phyloP scores from a whole-genome alignment of 2,113 vertebrate species.

The Saguinus imperator region DNA sequence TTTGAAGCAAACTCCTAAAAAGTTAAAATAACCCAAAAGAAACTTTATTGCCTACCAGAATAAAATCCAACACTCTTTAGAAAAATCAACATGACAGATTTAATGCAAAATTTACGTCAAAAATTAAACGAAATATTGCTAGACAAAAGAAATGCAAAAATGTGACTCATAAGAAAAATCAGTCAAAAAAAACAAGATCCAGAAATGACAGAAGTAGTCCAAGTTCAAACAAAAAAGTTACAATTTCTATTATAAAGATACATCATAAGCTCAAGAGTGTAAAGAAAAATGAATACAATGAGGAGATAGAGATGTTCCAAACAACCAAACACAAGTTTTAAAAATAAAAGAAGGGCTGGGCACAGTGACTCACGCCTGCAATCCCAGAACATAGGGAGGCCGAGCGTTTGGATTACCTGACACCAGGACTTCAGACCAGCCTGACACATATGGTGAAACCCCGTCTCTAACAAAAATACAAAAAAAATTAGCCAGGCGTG shows the following conservation, averaged over 20 bases:
- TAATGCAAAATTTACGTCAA: background rate
- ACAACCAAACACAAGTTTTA: background rate
- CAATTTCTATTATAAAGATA: background rate
- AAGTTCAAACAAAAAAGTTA: background rate
- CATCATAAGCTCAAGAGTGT: background rate
- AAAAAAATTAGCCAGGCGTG: too few relatives aligned
- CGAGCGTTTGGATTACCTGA: too few relatives aligned
- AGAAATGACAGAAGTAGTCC: background rate
- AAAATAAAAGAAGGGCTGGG: background rate
- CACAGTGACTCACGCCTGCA: too few relatives aligned
- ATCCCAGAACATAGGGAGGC: too few relatives aligned
- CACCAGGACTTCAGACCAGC: too few relatives aligned
- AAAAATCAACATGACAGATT: background rate
- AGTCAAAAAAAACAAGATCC: background rate
- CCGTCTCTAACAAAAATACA: too few relatives aligned
- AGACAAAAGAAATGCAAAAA: background rate
- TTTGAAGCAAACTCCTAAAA: background rate
- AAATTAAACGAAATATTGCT: background rate
- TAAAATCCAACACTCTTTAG: background rate
- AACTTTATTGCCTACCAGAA: background rate
- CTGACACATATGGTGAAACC: too few relatives aligned
- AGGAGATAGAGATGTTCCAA: background rate
- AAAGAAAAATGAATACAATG: background rate
- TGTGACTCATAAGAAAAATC: background rate
- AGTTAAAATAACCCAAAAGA: background rate